Base-by-base conservation (phyloP, 2,797 vertebrate species). In the Hylomyscus alleni region DNA sequence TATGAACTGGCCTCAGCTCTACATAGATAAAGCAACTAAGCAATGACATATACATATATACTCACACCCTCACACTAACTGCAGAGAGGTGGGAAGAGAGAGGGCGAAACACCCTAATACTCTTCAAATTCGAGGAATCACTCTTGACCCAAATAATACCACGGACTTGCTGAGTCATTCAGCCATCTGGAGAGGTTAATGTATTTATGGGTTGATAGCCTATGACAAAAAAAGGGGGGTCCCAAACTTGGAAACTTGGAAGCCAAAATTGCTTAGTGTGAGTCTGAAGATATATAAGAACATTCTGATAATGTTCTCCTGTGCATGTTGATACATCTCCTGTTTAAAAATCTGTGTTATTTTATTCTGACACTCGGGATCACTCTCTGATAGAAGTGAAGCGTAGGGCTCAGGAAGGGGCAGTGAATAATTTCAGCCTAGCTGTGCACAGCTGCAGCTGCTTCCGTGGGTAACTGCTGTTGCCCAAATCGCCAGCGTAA, bases 401-500 rank as follows among this genome's bases (percentile, higher is more conserved):
- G 65, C 75, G 24, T 0, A 17, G 81, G 90, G 62, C 90, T 75
- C 85, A 95, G 92, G 89, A 80, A 81, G 94, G 96, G 95, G 37
- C 95, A 96, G 47, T 44, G 93, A 82, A 47, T 96, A 89, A 97
- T 97, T 91, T 92, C 34, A 96, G 92, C 89, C 89, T 96, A 60
- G 94, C 73, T 87, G 90, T 97, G 95, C 96, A 95, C 97, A 98
- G 97, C 97, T 98, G 97, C 93, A 81, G 89, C 92, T 77, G 54
- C 93, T 96, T 95, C 88, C 93, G 89, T 94, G 96, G 78, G 58
- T 97, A 97, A 97, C 97, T 97, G 95, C 92, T 95, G 96, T 97
- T 97, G 89, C 90, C 95, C 92, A 95, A 97, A 97, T 97, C 95
- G 81, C 95, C 95, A 96, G 87, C 92, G 94, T 97, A 96, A 97